Base-by-base conservation (phyloP, 2,797 vertebrate species). In the Schizothorax lantsangensis region DNA sequence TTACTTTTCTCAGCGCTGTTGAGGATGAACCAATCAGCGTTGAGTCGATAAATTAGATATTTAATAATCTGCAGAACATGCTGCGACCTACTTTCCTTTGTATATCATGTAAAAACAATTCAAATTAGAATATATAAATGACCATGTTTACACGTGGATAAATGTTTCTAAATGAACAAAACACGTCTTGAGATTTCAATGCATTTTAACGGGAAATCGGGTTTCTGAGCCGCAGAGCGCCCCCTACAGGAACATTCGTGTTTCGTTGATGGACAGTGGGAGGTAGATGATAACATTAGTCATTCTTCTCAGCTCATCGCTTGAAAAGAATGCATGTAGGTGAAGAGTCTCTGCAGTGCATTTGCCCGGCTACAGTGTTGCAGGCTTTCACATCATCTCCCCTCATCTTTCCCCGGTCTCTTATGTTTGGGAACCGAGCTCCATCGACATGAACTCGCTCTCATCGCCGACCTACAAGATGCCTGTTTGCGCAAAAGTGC, bases 281-380 rank as follows among this genome's bases (percentile, higher is more conserved):
- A 9, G 69, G 9, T 9, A 0, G 5, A 30, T 23, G 7, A 78
- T 30, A 9, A 72, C 69, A 64, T 43, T 19, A 66, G 54, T 54
- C 68, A 30, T 73, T 74, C 78, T 59, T 64, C 79, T 64, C 36
- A 36, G 38, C 47, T 72, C 78, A 26, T 64, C 79, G 84, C 79
- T 64, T 81, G 84, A 57, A 54, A 57, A 59, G n/a, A 82, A 75
- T 87, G 88, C 80, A 88, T 88, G 87, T 87, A 89, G 90, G 87
- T 91, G 90, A 85, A 86, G 93, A 87, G 17, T 83, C 86, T 93
- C 93, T 92, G 94, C 95, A 93, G 94, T 92, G 88, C 88, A 7
- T 89, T 86, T 87, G 80, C 90, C 79, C 84, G 85, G 86, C 88
- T 92, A 92, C 91, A 84, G 88, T 91, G 88, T 91, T 90, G 88